Evolutionary conservation across 2,113 vertebrate species (phyloP).

Genomic region (Perognathus longimembris): DNA sequence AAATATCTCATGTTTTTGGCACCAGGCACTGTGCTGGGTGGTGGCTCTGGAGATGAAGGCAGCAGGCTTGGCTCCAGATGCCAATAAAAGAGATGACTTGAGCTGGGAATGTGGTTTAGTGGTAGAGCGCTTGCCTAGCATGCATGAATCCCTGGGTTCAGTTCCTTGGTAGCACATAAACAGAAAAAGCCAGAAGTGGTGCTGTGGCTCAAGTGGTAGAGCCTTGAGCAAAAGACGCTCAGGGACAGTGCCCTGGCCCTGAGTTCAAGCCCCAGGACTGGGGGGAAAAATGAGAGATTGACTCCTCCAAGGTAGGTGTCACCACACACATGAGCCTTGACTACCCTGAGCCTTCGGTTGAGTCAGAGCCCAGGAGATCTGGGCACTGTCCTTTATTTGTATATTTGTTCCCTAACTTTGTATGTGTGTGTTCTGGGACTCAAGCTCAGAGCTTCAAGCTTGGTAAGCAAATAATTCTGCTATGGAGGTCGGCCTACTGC

Average conservation of each 20-base stretch:
- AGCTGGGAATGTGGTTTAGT: too few relatives aligned
- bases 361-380: not conserved
- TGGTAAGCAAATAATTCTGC: not conserved
- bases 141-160: too few relatives aligned
- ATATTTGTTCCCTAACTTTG: not conserved
- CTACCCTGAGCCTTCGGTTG: not conserved
- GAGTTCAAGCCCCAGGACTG: too few relatives aligned
- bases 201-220: too few relatives aligned
- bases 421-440: too few relatives aligned
- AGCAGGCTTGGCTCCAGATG: not conserved
- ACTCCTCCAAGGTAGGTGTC: too few relatives aligned
- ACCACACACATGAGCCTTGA: not conserved
- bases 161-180: too few relatives aligned
- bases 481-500: not conserved
- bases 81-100: constrained; percentile 24
- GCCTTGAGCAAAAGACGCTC: too few relatives aligned
- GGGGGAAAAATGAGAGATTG: too few relatives aligned
- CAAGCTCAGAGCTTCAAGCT: not conserved
- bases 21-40: not conserved
- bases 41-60: not conserved
- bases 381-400: not conserved
- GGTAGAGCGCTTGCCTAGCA: too few relatives aligned
- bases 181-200: too few relatives aligned
- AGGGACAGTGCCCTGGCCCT: too few relatives aligned
- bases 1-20: not conserved